Conservation (phyloP, 2,113 vertebrate genomes). For the human (Homo sapiens) region DNA sequence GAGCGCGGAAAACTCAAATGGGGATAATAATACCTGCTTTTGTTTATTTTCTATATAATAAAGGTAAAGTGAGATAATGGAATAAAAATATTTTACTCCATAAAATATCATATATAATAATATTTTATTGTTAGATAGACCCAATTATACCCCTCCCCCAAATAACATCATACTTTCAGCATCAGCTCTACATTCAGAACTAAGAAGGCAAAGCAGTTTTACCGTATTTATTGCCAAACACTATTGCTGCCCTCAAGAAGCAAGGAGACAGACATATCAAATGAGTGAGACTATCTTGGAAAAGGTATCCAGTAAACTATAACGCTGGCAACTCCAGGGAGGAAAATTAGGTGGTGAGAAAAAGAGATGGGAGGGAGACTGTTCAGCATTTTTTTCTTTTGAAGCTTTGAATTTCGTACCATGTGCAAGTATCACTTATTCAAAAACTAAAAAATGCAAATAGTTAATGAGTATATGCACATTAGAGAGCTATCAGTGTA, state of each 20-base stretch:
- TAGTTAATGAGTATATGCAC: background rate
- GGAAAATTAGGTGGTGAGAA: background rate
- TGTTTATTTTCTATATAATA: background rate
- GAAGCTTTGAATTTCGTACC: background rate
- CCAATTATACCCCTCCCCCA: background rate
- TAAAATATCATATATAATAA: background rate
- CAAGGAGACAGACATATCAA: background rate
- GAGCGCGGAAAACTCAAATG: background rate
- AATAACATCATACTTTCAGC: background rate
- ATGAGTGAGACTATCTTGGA: background rate
- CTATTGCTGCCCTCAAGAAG: background rate
- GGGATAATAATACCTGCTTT: background rate
- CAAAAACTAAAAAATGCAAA: background rate
- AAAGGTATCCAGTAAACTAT: background rate
- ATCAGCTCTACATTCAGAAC: background rate
- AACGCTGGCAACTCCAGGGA: background rate
- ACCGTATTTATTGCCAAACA: background rate
- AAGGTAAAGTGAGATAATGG: background rate
- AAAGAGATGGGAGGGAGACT: background rate
- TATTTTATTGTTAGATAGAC: background rate
- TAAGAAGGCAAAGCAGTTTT: background rate
- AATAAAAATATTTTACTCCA: constrained; percentile 6
- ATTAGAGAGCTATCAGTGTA: background rate
- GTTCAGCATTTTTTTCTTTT: background rate
- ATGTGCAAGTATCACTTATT: background rate